Base-by-base conservation (phyloP, 1,140 invertebrate species). In the Melipona quadrifasciata region DNA sequence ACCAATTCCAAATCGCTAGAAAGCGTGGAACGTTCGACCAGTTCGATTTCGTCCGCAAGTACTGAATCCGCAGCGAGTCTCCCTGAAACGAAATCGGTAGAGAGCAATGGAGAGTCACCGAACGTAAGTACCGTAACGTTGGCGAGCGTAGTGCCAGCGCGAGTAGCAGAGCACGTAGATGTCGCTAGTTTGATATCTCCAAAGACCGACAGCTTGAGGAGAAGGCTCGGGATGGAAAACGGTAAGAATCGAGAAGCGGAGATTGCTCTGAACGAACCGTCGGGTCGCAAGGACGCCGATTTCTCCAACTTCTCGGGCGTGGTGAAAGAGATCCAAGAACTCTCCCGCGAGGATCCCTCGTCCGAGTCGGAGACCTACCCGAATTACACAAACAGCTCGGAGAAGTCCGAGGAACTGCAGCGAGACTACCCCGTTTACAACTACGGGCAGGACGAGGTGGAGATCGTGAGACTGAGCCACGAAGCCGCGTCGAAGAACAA, bases 401-500 rank as follows among this genome's bases (percentile, higher is more conserved):
- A 89, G 53, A 86, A 86, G 17, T 86, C 89, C 27, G 91, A 94
- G 72, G 91, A 93, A 51, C 80, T 90, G 12, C 93, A 92, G 10
- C 87, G 90, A 64, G 92, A 93, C 81, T 93, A 90, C 67, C 91
- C 92, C 53, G 73, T 90, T 19, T 92, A 93, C 64, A 88, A 89
- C 64, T 91, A 94, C 71, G 90, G 86, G 16, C 90, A 91, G 1
- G 92, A 94, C 4, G 94, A 95, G 79, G 89, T 96, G 0, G 94
- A 96, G 75, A 95, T 96, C 21, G 90, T 96, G 12, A 93, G 94
- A 71, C 82, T 96, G 14, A 87, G 92, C 39, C 87, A 91, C n/a
- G 87, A 92, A 12, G 14, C 51, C 58, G 0, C 65, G 57, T 47
- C 58, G 1, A 80, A 74, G 12, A 55, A 24, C 4, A 75, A 47